phyloP scores from a whole-genome alignment of 2,113 vertebrate species.

The Irena cyanogastra region DNA sequence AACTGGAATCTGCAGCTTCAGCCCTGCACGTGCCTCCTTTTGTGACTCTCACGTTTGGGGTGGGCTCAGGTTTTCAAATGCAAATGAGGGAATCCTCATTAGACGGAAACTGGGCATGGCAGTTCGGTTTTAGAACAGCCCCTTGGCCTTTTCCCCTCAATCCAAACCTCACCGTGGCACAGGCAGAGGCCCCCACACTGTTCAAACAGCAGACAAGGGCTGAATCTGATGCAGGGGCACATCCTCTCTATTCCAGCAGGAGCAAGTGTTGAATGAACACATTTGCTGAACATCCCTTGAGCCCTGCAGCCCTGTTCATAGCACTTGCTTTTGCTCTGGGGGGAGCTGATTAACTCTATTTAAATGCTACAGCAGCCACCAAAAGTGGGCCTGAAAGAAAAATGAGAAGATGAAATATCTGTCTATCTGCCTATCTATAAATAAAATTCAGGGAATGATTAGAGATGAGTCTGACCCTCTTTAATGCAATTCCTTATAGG shows the following conservation, averaged over 20 bases:
- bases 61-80: neutral
- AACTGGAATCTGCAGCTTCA: neutral
- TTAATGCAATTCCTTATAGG: neutral
- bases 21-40: neutral
- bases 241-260: constrained; percentile 11
- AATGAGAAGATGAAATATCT: neutral
- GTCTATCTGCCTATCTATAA: neutral
- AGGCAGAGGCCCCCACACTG: neutral
- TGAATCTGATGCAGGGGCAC: constrained; percentile 15
- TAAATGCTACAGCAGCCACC: constrained; percentile 7
- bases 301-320: constrained; percentile 12
- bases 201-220: neutral
- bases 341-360: constrained; percentile 21
- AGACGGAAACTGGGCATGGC: neutral
- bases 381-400: neutral
- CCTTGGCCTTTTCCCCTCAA: neutral
- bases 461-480: neutral
- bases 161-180: neutral
- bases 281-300: constrained; percentile 19
- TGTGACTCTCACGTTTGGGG: neutral
- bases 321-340: constrained; percentile 20
- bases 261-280: constrained; percentile 38
- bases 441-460: neutral
- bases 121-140: neutral
- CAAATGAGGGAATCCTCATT: constrained; percentile 11